Conservation (phyloP, 2,113 vertebrate species). For the Saguinus midas region DNA sequence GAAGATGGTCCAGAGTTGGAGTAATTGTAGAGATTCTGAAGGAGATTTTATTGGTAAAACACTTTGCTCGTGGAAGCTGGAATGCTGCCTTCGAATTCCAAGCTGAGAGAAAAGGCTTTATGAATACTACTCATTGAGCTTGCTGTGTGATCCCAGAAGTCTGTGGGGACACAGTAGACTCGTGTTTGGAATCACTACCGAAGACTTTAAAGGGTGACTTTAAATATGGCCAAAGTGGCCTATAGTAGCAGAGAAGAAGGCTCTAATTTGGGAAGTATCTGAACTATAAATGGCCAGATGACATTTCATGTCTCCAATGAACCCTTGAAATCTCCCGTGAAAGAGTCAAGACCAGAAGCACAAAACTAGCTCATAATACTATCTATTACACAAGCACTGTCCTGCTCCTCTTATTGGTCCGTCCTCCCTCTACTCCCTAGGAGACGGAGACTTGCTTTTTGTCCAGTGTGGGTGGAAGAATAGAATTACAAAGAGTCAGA, state of each 20-base stretch:
- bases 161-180: background rate
- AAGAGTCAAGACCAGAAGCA: background rate
- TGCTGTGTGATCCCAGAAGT: background rate
- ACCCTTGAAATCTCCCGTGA: background rate
- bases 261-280: background rate
- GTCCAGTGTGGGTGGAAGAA: background rate
- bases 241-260: background rate
- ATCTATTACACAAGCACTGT: background rate
- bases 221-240: background rate
- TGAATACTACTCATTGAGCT: background rate
- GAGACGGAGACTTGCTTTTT: background rate
- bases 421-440: background rate
- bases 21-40: background rate
- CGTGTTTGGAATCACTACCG: background rate
- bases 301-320: background rate
- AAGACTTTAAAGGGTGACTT: background rate
- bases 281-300: background rate
- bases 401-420: background rate
- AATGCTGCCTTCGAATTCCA: background rate
- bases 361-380: background rate
- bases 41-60: background rate
- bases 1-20: background rate
- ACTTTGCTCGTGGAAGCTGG: background rate
- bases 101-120: background rate
- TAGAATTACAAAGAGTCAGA: background rate